These are phyloP conservation scores for Acanthosepion lycidas DNA, from an alignment of 2,888 invertebrate species.

Conservation along the genomic window DNA sequence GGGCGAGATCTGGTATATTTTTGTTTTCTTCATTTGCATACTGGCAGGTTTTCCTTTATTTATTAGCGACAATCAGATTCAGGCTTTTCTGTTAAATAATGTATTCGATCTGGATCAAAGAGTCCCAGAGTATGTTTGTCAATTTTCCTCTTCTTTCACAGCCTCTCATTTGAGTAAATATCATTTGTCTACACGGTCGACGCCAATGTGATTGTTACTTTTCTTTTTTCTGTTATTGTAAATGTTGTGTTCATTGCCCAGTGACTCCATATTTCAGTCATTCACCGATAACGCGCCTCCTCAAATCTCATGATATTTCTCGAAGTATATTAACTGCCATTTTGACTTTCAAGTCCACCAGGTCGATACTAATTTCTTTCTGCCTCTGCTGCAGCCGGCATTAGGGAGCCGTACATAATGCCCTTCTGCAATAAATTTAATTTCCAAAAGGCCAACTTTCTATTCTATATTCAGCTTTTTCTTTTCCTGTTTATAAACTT, in stretches of 20 bases:
- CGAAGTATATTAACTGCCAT: neutral
- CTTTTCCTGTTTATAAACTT: neutral
- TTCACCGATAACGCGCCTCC: neutral
- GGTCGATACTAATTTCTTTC: conserved; percentile 33
- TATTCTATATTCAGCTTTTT: neutral
- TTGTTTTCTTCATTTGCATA: too few relatives aligned
- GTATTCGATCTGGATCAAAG: too few relatives aligned
- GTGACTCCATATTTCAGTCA: neutral
- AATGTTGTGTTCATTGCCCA: neutral
- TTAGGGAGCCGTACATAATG: neutral
- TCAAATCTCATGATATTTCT: neutral
- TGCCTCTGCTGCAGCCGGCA: neutral
- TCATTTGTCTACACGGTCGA: neutral
- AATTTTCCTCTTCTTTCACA: neutral
- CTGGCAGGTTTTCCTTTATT: too few relatives aligned
- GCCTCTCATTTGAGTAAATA: neutral
- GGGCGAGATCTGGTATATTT: too few relatives aligned
- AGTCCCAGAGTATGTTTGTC: too few relatives aligned
- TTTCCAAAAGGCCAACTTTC: neutral
- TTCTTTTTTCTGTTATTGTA: neutral
- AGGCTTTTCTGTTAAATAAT: too few relatives aligned
- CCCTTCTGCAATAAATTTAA: neutral
- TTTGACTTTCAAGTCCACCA: neutral
- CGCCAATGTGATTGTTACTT: neutral
- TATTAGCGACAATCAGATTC: too few relatives aligned